Evolutionary conservation across 2,888 invertebrate genomes (phyloP).

Genomic region (Synergus itoensis): DNA sequence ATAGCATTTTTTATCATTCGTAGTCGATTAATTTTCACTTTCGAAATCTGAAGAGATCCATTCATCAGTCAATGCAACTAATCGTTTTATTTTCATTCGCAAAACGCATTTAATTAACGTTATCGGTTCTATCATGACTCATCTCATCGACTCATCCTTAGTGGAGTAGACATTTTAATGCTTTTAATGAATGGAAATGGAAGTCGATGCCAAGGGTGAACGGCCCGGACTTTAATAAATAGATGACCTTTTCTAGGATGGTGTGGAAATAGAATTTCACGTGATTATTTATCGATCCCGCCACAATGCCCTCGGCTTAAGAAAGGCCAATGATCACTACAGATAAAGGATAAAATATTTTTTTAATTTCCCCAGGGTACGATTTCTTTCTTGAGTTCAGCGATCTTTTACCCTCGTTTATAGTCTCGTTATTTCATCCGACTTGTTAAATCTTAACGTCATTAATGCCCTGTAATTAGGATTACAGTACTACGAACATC

Average conservation of each 20-base stretch:
- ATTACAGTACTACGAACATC: too few species aligned
- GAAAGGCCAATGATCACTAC: background rate
- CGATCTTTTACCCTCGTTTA: background rate
- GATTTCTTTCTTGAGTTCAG: background rate
- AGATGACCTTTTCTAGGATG: slow-evolving; percentile 1
- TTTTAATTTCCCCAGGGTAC: background rate
- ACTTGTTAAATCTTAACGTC: background rate
- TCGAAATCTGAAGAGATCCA: background rate
- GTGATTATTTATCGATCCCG: background rate
- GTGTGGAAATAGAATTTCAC: background rate
- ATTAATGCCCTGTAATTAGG: background rate
- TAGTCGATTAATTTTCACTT: background rate
- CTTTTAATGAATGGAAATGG: slow-evolving; percentile 22
- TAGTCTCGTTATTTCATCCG: background rate
- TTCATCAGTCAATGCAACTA: background rate
- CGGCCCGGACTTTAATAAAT: slow-evolving; percentile 20
- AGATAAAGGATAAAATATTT: background rate
- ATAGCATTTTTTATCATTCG: background rate
- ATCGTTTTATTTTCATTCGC: background rate
- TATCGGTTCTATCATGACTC: background rate
- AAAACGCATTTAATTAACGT: slow-evolving; percentile 7
- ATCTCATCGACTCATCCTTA: background rate
- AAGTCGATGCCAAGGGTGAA: slow-evolving; percentile 34
- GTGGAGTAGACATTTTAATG: background rate
- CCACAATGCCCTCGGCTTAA: background rate